Base-by-base conservation (phyloP, 1,140 invertebrate species). In the Euwallacea fornicatus region DNA sequence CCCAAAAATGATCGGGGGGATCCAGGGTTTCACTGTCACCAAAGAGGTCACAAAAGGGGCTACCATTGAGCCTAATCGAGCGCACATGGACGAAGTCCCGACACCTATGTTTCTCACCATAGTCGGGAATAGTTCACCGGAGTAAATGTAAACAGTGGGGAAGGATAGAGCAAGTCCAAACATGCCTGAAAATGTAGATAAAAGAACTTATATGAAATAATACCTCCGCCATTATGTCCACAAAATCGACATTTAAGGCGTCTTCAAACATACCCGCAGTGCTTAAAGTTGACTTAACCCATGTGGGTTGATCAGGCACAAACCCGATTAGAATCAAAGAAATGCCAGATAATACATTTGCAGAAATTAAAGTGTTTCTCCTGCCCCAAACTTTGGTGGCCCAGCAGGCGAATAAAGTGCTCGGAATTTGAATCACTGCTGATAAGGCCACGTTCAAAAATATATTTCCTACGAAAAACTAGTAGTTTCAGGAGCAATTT, bases 391-490 rank as follows among this genome's bases (percentile, higher is more conserved):
- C 81, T 75, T 87, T 88, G 79, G 91, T 88, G 0, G 86, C 80
- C 77, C 87, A 86, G 66, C 90, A 87, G 0, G 88, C 89, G 11
- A 90, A 76, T 0, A 90, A 78, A 0, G 89, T 91, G 7, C 89
- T 90, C 1, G 90, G 89, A 53, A 91, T 83, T 78, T 90, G 86
- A 41, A 90, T 86, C 0, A 81, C 79, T 67, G 88, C 88, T n/a
- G 89, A 91, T 7, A 90, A 81, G 2, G 89, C 85, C 42, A 91
- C 89, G 78, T 92, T 93, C 2, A 88, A 68, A 76, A 92, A 92
- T 54, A 92, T 91, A 78, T 92, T 76, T 54, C 83, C 70, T 71
- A 55, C 16, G 58, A 71, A 46, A 43, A 59, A 6, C 9, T 50
- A 0, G 6, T 62, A 33, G 21, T 4, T 33, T 58, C 11, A 16